Evolutionary conservation across 2,113 vertebrate species (phyloP), one percentile per base, ranked within the genome.

Genomic region (Psittacula cyanocephala): DNA sequence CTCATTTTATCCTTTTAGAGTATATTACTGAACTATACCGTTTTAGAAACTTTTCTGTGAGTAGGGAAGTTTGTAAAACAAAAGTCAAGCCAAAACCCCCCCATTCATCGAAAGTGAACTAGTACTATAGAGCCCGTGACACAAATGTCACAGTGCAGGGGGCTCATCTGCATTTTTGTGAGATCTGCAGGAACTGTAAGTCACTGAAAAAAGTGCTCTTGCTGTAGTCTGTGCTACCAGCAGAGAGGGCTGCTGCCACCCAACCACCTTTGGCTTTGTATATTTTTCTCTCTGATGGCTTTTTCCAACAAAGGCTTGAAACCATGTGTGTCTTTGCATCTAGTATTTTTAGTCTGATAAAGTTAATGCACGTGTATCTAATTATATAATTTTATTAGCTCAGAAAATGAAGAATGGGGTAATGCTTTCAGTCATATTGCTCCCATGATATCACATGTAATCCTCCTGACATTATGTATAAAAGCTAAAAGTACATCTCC

Each of bases 391-490:
- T 55, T 68, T 22, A 44, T 41, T 39, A 18, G 37, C 27, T 75
- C 13, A 19, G 29, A 39, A 93, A 72, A n/a, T 29, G 39, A 25
- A 53, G 44, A 41, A 41, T 41, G 50, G 77, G 52, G 43, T 62
- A 27, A 20, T 35, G 31, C 27, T 68, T 62, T 76, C n/a, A 29
- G 41, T 53, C 47, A 24, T 72, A 18, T 81, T 53, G 57, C 22
- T 79, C 49, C 17, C 20, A 53, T 49, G 35, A 35, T 39, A 27
- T 22, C 1, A 0, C 29, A 39, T 1, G 0, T 18, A 52, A 59
- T 82, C 41, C 23, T 63, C 37, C 41, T 81, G 63, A 19, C 10
- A 1, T 39, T 46, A 64, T 8, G 8, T 59, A 52, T 29, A 41
- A 47, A 64, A 81, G 43, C 47, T 55, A 31, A 44, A 81, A 46